Evolutionary conservation across 2,888 invertebrate species (phyloP), one percentile per base, ranked within the genome.

Genomic region (Sphecodes monilicornis): DNA sequence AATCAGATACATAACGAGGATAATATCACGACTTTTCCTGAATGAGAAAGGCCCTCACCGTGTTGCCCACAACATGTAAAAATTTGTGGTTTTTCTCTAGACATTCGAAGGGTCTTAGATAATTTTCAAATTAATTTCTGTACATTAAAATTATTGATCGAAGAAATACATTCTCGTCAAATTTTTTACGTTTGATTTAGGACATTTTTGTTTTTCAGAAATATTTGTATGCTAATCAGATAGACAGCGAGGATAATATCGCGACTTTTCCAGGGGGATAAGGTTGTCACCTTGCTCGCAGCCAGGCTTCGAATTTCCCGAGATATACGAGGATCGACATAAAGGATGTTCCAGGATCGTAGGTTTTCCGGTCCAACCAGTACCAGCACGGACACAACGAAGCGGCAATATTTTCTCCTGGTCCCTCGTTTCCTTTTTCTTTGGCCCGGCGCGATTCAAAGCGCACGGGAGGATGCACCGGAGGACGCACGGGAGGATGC

Each of bases 371-470:
- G 72, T 50, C 69, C 76, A 71, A 57, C 66, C 66, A 57, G 50
- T 76, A 68, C 26, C 32, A 66, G 39, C 41, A 68, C 18, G 46
- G 43, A 72, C 73, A 71, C 72, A 66, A 64, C 54, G 46, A 57
- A 50, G 26, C 57, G 68, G 36, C 29, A 41, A 43, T 84, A 85
- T 78, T 64, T 80, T 76, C 60, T 77, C 78, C 32, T 13, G 50
- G n/a, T 72, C 5, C 54, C 41, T 36, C 54, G 36, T 26, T 68
- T 39, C 72, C 29, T 36, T 72, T 60, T 72, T 60, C 80, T 68
- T 77, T 64, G 69, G 36, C 64, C n/a, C 26, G 64, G 36, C 66
- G 50, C 76, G 80, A 81, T 75, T 81, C 81, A 82, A 86, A 84
- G 81, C 81, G 50, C n/a, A 77, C 78, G n/a, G n/a, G 36, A 66